Evolutionary conservation across 64 coral and sea anemone genomes (phyloP).

Genomic region (Dendrophyllia cribrosa): DNA sequence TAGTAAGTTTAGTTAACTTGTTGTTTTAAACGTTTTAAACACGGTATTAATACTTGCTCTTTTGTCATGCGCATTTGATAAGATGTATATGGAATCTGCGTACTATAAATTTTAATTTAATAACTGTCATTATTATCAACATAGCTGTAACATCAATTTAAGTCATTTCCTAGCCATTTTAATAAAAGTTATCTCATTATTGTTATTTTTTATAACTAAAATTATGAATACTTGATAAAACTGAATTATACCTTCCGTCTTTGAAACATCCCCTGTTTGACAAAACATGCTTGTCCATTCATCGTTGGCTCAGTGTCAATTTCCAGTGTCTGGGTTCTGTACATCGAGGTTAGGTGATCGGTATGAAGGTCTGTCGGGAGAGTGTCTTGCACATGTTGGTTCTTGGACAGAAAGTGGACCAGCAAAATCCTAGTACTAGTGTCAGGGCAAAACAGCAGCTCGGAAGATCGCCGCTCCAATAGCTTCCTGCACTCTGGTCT

Average conservation of each 20-base stretch:
- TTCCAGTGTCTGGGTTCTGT: conserved; percentile 9
- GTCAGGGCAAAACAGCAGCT: background rate
- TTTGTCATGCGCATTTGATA: too few relatives aligned
- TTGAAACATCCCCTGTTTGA: conserved; percentile 8
- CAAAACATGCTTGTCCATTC: background rate
- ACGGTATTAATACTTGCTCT: too few relatives aligned
- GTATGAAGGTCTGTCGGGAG: background rate
- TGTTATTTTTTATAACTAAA: too few relatives aligned
- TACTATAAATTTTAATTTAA: too few relatives aligned
- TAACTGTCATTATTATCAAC: too few relatives aligned
- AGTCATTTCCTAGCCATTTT: too few relatives aligned
- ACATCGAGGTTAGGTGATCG: background rate
- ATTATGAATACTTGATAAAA: too few relatives aligned
- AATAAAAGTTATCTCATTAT: too few relatives aligned
- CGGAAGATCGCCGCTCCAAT: background rate
- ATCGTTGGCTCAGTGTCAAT: background rate
- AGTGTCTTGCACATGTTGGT: background rate
- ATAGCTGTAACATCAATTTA: too few relatives aligned
- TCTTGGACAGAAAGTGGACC: background rate
- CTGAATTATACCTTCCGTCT: background rate
- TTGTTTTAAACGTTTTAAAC: too few relatives aligned
- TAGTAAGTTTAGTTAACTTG: too few relatives aligned
- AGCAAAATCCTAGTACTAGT: background rate
- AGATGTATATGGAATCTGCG: too few relatives aligned
- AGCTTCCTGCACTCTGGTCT: conserved; percentile 19